Conservation (phyloP, 2,888 invertebrate genomes). For the Emmelina monodactyla region DNA sequence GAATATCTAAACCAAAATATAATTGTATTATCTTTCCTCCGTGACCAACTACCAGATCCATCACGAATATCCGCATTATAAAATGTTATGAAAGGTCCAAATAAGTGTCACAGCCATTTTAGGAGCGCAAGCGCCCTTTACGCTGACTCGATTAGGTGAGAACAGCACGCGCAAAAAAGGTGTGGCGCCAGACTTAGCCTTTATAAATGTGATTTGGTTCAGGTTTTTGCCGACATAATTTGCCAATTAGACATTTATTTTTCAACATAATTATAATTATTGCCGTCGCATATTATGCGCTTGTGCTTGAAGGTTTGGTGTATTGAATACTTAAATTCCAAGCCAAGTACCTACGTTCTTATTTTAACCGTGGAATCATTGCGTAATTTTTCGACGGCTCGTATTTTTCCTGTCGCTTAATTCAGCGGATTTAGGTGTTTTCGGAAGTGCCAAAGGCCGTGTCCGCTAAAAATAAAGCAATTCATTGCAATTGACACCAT, state of each 20-base stretch:
- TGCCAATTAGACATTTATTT: slow-evolving; percentile 1
- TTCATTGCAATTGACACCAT: not conserved
- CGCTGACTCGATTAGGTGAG: not conserved
- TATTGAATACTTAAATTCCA: too few species aligned
- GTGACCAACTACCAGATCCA: slow-evolving; percentile 55
- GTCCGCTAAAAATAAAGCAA: not conserved
- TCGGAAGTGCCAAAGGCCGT: too few species aligned
- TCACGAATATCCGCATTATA: slow-evolving; percentile 58
- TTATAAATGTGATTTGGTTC: not conserved
- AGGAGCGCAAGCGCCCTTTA: slow-evolving; percentile 20
- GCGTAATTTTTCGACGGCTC: too few species aligned
- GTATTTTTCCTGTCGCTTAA: too few species aligned
- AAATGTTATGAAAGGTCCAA: slow-evolving; percentile 51
- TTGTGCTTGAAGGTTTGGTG: too few species aligned
- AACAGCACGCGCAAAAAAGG: slow-evolving; percentile 1
- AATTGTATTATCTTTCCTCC: too few species aligned
- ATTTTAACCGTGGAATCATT: too few species aligned
- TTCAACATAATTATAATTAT: slow-evolving; percentile 1
- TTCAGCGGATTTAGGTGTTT: too few species aligned
- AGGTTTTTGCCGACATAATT: slow-evolving; percentile 1
- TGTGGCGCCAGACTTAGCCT: slow-evolving; percentile 1
- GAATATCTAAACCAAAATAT: too few species aligned
- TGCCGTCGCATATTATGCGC: not conserved
- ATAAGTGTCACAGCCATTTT: slow-evolving; percentile 52
- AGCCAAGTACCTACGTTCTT: too few species aligned